Base-by-base conservation (phyloP, 2,888 invertebrate species). In the Belgica antarctica region DNA sequence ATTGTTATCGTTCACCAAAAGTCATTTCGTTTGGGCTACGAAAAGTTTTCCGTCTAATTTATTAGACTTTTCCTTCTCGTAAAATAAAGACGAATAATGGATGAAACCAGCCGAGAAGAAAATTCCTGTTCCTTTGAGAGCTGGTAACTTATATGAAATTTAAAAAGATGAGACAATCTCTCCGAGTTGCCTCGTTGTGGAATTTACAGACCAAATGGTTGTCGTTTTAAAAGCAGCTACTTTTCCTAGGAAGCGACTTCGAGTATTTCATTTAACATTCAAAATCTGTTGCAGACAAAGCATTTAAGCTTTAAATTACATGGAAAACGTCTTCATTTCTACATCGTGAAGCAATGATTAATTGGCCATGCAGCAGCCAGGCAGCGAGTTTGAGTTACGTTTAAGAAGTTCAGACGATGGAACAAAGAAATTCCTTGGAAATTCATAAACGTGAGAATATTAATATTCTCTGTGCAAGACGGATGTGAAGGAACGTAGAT, bases 1-100 rank as follows among this genome's bases (percentile, higher is more conserved):
- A n/a, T n/a, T n/a, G n/a, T n/a, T n/a, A n/a, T n/a, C n/a, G n/a
- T n/a, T n/a, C n/a, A n/a, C n/a, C n/a, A 31, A 31, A 31, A 31
- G 34, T 12, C 17, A 52, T 7, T 52, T 52, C 17, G 22, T 52
- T n/a, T 52, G 2, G 8, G 52, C 12, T 19, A n/a, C 27, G 59
- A 27, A 19, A 59, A 59, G 15, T 7, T 46, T 46, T 46, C 46
- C 46, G 5, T 31, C 12, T 46, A 46, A 46, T 46, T 46, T 46
- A 46, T 46, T 46, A 15, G 46, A 24, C 59, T 59, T 59, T 25
- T 41, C 31, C n/a, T 41, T 41, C 41, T 52, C 24, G 52, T 10
- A 24, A 59, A 59, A 59, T 59, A 59, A 59, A 59, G n/a, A 59
- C 59, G 59, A 59, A 8, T 59, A 59, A 59, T 59, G 27, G 25